phyloP scores from a whole-genome alignment of 2,888 invertebrate genomes.

The Theretra japonica region DNA sequence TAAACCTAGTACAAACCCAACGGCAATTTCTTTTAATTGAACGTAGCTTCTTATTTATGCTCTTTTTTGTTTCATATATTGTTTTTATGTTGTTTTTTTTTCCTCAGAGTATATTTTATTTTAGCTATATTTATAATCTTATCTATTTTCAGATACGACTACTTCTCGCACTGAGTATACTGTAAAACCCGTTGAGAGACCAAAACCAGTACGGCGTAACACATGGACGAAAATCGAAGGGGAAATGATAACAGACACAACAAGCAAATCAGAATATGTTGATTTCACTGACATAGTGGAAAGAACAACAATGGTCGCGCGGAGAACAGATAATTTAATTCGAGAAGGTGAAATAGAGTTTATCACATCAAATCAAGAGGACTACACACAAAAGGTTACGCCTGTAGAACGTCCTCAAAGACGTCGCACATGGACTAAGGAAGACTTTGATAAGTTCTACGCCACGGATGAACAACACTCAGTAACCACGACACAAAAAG shows the following conservation, averaged over 20 bases:
- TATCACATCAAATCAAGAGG: conserved; percentile 86
- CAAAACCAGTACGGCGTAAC: conserved; percentile 87
- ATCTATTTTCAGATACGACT: conserved; percentile 85
- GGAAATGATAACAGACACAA: conserved; percentile 89
- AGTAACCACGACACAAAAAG: conserved; percentile 88
- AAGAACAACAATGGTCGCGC: conserved; percentile 84
- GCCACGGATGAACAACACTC: conserved; percentile 83
- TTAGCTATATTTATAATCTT: conserved; percentile 6
- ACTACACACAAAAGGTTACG: conserved; percentile 85
- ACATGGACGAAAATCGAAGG: conserved; percentile 92
- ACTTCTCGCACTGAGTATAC: conserved; percentile 89
- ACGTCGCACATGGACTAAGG: conserved; percentile 89
- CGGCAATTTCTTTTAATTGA: no score
- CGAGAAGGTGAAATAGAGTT: conserved; percentile 88
- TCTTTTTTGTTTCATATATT: background rate
- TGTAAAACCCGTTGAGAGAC: conserved; percentile 87
- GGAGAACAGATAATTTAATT: conserved; percentile 87
- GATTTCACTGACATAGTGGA: conserved; percentile 86
- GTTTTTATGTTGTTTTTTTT: background rate
- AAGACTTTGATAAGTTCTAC: conserved; percentile 89
- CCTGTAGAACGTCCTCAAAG: conserved; percentile 85
- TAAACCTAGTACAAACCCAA: no score
- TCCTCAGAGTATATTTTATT: background rate
- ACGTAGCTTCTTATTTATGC: no score
- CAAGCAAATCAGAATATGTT: conserved; percentile 87